Evolutionary conservation across 2,113 vertebrate genomes (phyloP).

Genomic region (Toxostoma redivivum): DNA sequence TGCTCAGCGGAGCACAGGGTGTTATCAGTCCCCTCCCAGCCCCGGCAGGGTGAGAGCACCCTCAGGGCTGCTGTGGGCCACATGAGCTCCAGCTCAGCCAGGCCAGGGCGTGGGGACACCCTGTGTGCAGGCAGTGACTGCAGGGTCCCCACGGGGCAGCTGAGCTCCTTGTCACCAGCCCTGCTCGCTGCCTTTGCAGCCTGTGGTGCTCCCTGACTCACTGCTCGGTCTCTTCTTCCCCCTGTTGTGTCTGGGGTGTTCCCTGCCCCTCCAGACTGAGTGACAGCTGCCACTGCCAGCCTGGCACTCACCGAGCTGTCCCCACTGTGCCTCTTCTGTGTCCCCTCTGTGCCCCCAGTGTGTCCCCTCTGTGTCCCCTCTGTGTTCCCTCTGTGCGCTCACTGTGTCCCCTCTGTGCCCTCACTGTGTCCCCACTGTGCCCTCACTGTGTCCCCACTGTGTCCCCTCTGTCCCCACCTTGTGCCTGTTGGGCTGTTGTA

Average conservation of each 20-base stretch:
- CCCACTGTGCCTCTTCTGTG: not conserved
- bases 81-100: not conserved
- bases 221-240: conserved; percentile 1
- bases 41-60: too few relatives aligned
- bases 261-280: not conserved
- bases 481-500: not conserved
- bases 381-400: too few relatives aligned
- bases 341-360: too few relatives aligned
- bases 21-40: not conserved
- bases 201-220: conserved; percentile 56
- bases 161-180: not conserved
- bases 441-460: fast-evolving
- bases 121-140: fast-evolving
- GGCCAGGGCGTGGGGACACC: not conserved
- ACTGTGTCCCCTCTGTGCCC: too few relatives aligned
- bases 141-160: not conserved
- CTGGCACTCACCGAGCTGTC: not conserved
- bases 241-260: not conserved
- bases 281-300: not conserved
- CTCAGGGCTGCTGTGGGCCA: not conserved
- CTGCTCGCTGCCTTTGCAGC: not conserved
- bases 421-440: too few relatives aligned
- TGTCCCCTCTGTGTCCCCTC: too few relatives aligned
- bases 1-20: not conserved
- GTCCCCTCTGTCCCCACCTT: fast-evolving